These are phyloP conservation scores for Toxotes lorentzi DNA, from an alignment of 2,797 vertebrate genomes.

Conservation along the genomic window DNA sequence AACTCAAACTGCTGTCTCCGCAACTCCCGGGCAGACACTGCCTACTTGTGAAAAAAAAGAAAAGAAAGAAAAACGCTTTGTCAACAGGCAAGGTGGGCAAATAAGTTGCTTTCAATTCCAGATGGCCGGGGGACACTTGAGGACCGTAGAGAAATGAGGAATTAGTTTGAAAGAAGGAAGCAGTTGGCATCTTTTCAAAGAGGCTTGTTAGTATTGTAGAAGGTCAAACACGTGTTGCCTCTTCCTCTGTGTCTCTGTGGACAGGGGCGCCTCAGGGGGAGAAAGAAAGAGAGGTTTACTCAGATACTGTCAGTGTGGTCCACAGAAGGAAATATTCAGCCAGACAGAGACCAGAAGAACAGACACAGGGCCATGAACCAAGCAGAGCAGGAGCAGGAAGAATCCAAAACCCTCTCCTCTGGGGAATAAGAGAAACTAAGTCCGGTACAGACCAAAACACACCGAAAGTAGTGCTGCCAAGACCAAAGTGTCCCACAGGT, in stretches of 20 bases:
- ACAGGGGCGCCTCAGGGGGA: conserved; percentile 65
- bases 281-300: conserved; percentile 48
- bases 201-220: conserved; percentile 66
- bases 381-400: conserved; percentile 48
- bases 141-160: conserved; percentile 46
- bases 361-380: conserved; percentile 58
- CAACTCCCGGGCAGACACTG: conserved; percentile 70
- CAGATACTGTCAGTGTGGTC: conserved; percentile 61
- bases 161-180: conserved; percentile 61
- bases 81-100: conserved; percentile 72
- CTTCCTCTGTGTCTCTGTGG: conserved; percentile 60
- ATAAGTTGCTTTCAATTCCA: conserved; percentile 62
- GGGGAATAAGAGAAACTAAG: conserved; percentile 35
- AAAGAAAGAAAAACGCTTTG: conserved; percentile 68
- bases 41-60: conserved; percentile 49
- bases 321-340: conserved; percentile 72
- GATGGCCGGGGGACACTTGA: conserved; percentile 52
- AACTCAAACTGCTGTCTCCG: conserved; percentile 78
- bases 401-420: conserved; percentile 49
- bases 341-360: conserved; percentile 64
- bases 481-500: neutral
- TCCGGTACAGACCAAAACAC: neutral
- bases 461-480: neutral
- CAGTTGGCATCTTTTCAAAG: conserved; percentile 58
- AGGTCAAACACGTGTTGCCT: conserved; percentile 68